Evolutionary conservation across 2,113 vertebrate species (phyloP).

Genomic region (Psilopsiagon aymara): DNA sequence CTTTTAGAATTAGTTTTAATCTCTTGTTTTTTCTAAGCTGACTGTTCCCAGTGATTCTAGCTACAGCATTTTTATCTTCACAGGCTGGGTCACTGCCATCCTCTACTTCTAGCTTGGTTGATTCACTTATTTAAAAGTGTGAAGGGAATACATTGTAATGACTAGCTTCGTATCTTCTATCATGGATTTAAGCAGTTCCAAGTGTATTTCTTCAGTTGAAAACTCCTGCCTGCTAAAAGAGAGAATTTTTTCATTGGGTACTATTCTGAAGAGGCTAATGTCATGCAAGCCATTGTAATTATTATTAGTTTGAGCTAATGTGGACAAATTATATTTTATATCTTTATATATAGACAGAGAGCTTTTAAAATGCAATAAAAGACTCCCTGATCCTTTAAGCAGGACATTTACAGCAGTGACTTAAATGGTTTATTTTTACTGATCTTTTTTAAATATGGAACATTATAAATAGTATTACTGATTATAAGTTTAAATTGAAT

Average conservation of each 20-base stretch:
- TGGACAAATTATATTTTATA: neutral
- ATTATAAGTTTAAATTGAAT: conserved; percentile 9
- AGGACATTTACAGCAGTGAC: neutral
- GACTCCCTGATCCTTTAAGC: neutral
- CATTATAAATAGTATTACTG: neutral
- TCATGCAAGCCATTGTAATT: neutral
- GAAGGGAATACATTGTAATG: neutral
- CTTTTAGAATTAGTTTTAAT: conserved; percentile 53
- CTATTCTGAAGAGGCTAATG: conserved; percentile 1
- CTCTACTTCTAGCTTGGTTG: neutral
- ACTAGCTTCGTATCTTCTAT: neutral
- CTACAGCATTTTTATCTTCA: neutral
- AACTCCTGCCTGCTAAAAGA: neutral
- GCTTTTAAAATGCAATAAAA: conserved; percentile 18
- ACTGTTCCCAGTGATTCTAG: neutral
- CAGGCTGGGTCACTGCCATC: neutral
- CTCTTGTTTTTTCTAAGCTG: neutral
- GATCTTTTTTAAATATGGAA: neutral
- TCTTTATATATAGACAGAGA: neutral
- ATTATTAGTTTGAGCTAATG: neutral
- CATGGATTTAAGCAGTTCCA: neutral
- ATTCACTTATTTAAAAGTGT: neutral
- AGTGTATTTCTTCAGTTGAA: neutral
- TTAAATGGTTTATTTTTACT: conserved; percentile 19
- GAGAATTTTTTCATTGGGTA: neutral